These are phyloP conservation scores for Neotoma lepida DNA, from an alignment of 2,113 vertebrate species.

Conservation along the genomic window DNA sequence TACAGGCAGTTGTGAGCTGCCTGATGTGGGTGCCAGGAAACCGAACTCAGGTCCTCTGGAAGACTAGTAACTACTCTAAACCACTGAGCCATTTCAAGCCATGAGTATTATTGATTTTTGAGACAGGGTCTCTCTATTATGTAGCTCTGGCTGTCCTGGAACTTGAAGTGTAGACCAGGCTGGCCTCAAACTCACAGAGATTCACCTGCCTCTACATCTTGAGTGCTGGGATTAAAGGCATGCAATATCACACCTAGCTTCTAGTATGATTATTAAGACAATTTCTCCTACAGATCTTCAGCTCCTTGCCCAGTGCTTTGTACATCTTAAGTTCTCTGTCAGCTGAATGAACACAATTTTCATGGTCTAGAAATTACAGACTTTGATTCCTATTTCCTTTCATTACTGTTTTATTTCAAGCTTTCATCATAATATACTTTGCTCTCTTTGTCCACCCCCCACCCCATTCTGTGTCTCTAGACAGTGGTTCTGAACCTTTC, in stretches of 20 bases:
- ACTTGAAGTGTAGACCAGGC: not conserved
- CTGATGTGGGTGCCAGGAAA: not conserved
- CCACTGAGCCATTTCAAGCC: not conserved
- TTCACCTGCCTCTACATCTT: not conserved
- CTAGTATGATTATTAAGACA: constrained; percentile 36
- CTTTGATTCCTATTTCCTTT: constrained; percentile 16
- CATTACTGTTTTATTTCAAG: constrained; percentile 8
- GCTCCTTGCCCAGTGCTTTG: constrained; percentile 39
- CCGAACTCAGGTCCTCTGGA: not conserved
- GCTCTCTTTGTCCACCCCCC: not conserved
- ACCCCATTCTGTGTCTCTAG: not conserved
- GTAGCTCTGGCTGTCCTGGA: not conserved
- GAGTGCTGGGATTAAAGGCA: not conserved
- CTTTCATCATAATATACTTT: not conserved
- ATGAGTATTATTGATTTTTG: not conserved
- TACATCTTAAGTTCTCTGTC: not conserved
- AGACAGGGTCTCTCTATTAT: not conserved
- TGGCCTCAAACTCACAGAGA: not conserved
- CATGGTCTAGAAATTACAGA: constrained; percentile 40
- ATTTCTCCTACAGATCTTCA: constrained; percentile 9
- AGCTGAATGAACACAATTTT: constrained; percentile 10
- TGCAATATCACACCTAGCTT: not conserved
- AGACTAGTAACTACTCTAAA: not conserved
- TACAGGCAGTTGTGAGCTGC: not conserved
- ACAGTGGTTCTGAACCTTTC: not conserved